Evolutionary conservation across 2,888 invertebrate genomes (phyloP), one percentile per base, ranked within the genome.

Genomic region (Blastobasis lacticolella): DNA sequence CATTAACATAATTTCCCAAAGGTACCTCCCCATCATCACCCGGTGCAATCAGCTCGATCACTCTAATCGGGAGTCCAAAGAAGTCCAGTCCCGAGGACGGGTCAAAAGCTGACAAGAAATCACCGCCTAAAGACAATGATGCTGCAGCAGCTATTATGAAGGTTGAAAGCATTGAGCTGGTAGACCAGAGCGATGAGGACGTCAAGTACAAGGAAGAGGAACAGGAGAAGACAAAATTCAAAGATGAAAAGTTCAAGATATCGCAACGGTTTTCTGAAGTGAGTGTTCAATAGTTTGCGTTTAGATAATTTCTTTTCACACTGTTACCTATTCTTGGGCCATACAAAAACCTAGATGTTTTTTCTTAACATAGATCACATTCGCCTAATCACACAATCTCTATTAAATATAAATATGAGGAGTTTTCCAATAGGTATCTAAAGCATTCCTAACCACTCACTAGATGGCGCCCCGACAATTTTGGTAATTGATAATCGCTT

Each of bases 1-100:
- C 10, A 45, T 44, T 4, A 46, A 42, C 5, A 38, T 4, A 8
- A 43, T 45, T 10, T 45, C 6, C 37, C 9, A 43, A 48, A 88
- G 87, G 86, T 10, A 80, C 84, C 51, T 79, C 88, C 0, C 93
- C 93, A 37, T 92, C 88, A 8, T 94, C 94, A 0, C 94, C 94
- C 0, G 93, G 94, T 45, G 94, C 93, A 52, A 78, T 93, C 10
- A 94, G 94, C 66, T 93, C 93, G 7, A 91, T 92, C 0, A 94
- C 94, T 0, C 70, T 94, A 47, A 91, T 94, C 0, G 93, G 92
- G 0, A 92, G 90, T 57, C 82, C 84, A 0, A 86, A 81, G 51
- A 83, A 83, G 53, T 62, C 63, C 1, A 85, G 82, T 55, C 82
- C 83, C 38, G 81, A 81, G 7, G 72, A 75, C 4, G 42, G 49